Evolutionary conservation across 1,140 invertebrate genomes (phyloP), one percentile per base, ranked within the genome.

Genomic region (Diprion similis): DNA sequence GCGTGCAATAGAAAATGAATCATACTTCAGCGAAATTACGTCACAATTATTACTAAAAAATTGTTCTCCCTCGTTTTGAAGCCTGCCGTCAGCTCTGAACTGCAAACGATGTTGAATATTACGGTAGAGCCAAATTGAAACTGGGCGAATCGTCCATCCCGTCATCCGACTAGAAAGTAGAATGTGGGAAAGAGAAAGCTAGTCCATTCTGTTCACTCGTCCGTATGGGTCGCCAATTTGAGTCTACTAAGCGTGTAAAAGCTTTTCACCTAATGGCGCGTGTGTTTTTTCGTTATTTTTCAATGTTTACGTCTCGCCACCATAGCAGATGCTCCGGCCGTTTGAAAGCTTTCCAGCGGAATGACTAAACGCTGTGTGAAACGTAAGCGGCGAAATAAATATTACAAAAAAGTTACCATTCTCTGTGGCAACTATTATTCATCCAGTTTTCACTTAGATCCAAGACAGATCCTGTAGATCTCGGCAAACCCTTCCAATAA

Each of bases 191-290:
- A 37, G 24, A 37, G 24, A 6, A 37, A 37, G 24, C 24, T 37
- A 37, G 24, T 37, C 24, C 51, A 59, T 59, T 59, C n/a, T 59
- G 51, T 59, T 59, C n/a, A 17, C n/a, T 59, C 51, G 51, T 59
- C n/a, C 51, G 51, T 59, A 59, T 9, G 51, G 51, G 51, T 59
- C 8, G 51, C 51, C 51, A 59, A 59, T 59, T 59, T 59, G n/a
- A 59, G 51, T 59, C 8, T 17, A 59, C 51, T 59, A 59, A 17
- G 51, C n/a, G 51, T 59, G 51, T 8, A 17, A 59, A 59, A 59
- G 51, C 51, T 59, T 59, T 59, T 59, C 11, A 59, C 51, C 11
- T 59, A 59, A 59, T 59, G 51, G 51, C 51, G n/a, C 51, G 51
- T 59, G n/a, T 59, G n/a, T 11, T 59, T 59, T 59, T 59, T 17